Base-by-base conservation (phyloP, 2,113 vertebrate genomes). In the Pterocles burchelli region DNA sequence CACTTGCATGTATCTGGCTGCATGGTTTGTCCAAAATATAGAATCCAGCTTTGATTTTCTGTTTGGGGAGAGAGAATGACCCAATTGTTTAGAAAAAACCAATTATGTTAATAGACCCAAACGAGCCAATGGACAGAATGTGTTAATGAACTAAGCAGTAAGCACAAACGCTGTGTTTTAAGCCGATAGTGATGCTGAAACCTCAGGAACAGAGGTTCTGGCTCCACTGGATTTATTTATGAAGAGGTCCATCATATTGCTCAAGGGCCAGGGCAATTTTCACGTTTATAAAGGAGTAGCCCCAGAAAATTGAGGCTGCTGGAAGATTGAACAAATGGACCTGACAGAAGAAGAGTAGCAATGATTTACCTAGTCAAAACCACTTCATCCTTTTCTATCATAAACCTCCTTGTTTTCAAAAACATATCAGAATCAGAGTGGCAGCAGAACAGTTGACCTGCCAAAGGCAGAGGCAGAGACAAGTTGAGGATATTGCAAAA, bases 91-190 rank as follows among this genome's bases (percentile, higher is more conserved):
- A 97, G 96, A 94, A 97, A 96, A 96, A 96, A 97, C 98, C 96
- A 97, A 98, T 98, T 98, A 98, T 89, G 96, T 98, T 98, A 98
- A 98, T 97, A 98, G 97, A 96, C 36, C 97, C 95, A 97, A 96
- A 96, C 1, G 33, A 97, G 95, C 96, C 98, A 97, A 97, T 85
- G 95, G 97, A 98, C 95, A 95, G 94, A 96, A 95, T 6, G 33
- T 5, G 82, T 84, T 96, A 97, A 97, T 97, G 97, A 97, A 97
- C 94, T 96, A 94, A 97, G 96, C 82, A 58, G 82, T 97, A 97
- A 97, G 96, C 33, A 18, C 90, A 85, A 97, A 84, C 49, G 6
- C 73, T 95, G 91, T 90, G 95, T 93, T 98, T 97, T 96, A 96
- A 97, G 91, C 88, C 2, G 67, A 79, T 66, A 93, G 86, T 77